These are phyloP conservation scores for Solenodon paradoxus DNA, from an alignment of 2,113 vertebrate species.

Conservation along the genomic window DNA sequence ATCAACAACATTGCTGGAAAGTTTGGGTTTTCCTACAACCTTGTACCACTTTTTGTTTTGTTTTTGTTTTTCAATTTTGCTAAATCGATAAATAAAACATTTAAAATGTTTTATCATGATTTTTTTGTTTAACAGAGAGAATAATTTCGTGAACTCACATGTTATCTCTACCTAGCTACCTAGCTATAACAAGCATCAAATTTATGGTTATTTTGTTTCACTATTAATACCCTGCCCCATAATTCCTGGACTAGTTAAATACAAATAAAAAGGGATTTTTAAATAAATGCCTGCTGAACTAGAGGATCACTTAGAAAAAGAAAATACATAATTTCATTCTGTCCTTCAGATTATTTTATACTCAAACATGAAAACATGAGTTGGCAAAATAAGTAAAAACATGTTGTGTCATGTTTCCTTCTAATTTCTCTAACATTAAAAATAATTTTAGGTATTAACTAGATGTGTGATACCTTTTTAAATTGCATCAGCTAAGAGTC, in stretches of 20 bases:
- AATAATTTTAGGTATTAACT: neutral
- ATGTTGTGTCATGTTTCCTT: neutral
- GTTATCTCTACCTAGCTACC: too few relatives aligned
- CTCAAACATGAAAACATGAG: neutral
- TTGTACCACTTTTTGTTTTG: neutral
- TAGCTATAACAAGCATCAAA: neutral
- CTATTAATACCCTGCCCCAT: neutral
- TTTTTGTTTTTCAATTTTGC: too few relatives aligned
- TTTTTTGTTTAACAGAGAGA: neutral
- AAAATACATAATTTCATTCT: neutral
- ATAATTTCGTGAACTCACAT: neutral
- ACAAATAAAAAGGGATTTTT: neutral
- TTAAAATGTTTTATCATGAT: too few relatives aligned
- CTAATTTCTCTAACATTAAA: neutral
- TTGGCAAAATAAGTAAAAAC: neutral
- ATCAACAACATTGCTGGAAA: neutral
- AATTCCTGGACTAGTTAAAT: neutral
- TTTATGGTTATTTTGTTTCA: neutral
- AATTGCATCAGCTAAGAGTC: neutral
- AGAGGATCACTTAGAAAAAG: neutral
- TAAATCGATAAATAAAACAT: neutral
- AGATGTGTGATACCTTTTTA: neutral
- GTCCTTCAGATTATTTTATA: neutral
- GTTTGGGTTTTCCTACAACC: neutral
- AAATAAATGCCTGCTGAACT: neutral